phyloP scores from a whole-genome alignment of 1,140 invertebrate species.

The Cyrtorhinus lividipennis region DNA sequence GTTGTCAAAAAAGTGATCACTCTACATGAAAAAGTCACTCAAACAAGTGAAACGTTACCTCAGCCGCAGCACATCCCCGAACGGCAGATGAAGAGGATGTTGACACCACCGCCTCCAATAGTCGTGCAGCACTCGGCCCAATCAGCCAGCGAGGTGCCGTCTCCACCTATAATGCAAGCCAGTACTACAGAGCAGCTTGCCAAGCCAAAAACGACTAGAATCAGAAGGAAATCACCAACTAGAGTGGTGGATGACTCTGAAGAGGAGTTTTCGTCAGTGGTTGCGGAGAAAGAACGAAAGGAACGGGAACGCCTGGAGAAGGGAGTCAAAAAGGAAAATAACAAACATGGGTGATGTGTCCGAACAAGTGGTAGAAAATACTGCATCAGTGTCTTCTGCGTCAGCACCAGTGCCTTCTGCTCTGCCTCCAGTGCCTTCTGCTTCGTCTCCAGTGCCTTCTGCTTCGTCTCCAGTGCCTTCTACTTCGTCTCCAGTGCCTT shows the following conservation, averaged over 20 bases:
- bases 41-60: background rate
- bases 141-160: background rate
- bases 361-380: no score
- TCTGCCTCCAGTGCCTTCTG: background rate
- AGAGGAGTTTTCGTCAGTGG: constrained; percentile 16
- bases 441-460: background rate
- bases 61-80: no score
- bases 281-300: background rate
- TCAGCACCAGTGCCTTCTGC: no score
- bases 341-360: no score
- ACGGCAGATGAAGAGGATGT: constrained; percentile 13
- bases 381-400: no score
- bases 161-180: background rate
- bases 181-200: constrained; percentile 9
- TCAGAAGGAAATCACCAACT: constrained; percentile 8
- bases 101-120: constrained; percentile 18
- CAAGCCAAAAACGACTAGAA: constrained; percentile 18
- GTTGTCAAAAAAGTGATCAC: background rate
- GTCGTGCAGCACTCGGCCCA: constrained; percentile 12
- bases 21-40: background rate
- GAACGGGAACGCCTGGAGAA: background rate
- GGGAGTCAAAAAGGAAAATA: background rate
- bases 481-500: background rate
- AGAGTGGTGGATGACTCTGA: constrained; percentile 20
- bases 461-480: background rate